These are phyloP conservation scores for Cephus rjabovi DNA, from an alignment of 2,888 invertebrate genomes.

Conservation along the genomic window DNA sequence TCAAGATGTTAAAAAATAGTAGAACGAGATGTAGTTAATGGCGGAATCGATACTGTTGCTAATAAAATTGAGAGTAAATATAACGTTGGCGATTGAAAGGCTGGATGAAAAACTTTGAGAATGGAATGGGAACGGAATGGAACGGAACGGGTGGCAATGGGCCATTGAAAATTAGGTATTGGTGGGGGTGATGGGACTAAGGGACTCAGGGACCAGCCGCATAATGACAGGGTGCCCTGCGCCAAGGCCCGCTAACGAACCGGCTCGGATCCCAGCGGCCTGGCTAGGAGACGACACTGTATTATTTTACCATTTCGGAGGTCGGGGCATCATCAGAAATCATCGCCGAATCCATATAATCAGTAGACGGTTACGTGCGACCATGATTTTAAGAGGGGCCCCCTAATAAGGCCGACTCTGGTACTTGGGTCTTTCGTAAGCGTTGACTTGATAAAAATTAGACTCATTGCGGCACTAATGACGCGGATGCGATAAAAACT, in stretches of 20 bases:
- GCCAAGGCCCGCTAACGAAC: constrained; percentile 61
- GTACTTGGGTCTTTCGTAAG: constrained; percentile 26
- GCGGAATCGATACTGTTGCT: no score
- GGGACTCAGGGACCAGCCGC: constrained; percentile 46
- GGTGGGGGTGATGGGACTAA: constrained; percentile 54
- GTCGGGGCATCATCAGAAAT: constrained; percentile 58
- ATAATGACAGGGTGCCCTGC: constrained; percentile 62
- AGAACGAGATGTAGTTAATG: no score
- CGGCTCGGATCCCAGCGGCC: constrained; percentile 50
- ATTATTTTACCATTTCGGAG: constrained; percentile 59
- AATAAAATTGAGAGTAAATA: no score
- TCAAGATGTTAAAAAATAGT: no score
- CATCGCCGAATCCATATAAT: constrained; percentile 61
- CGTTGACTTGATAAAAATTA: constrained; percentile 17
- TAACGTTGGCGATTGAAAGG: no score
- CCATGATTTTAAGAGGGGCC: constrained; percentile 48
- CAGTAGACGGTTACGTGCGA: constrained; percentile 54
- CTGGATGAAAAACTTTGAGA: no score
- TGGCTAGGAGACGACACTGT: constrained; percentile 58
- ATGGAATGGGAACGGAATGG: no score
- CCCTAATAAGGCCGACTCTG: constrained; percentile 43
- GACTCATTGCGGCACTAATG: constrained; percentile 40
- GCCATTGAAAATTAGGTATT: constrained; percentile 49
- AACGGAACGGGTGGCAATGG: not conserved
- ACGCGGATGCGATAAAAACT: constrained; percentile 39